A percentile compares a stretch with the other conserved stretches of the same genome.
Conservation (phyloP, 2,797 vertebrate genomes). For the Phataginus tetradactyla region DNA sequence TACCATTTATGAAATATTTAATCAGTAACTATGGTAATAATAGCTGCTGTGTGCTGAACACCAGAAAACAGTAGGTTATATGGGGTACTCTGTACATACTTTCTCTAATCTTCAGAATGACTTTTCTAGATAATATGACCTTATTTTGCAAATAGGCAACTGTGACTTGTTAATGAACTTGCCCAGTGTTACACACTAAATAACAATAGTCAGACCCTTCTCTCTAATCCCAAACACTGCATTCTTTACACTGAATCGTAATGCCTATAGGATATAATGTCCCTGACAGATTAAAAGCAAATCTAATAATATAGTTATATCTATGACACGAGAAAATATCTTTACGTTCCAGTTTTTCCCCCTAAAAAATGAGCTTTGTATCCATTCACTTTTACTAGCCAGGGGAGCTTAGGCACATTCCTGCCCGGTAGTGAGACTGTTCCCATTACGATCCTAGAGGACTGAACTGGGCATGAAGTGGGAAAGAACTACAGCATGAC, state of each 20-base stretch:
- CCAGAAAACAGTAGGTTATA: not conserved
- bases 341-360: not conserved
- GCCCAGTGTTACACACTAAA: not conserved
- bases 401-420: not conserved
- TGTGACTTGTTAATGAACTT: not conserved
- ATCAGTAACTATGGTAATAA: not conserved
- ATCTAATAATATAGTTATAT: not conserved
- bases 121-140: not conserved
- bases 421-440: not conserved
- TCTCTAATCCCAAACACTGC: not conserved
- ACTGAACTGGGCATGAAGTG: not conserved
- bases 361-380: not conserved
- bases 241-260: not conserved
- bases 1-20: slow-evolving; percentile 26
- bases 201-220: not conserved
- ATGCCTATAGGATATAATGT: not conserved
- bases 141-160: not conserved
- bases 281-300: not conserved
- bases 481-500: not conserved
- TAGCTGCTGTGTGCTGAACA: not conserved
- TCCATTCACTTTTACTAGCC: not conserved
- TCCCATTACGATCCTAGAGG: not conserved
- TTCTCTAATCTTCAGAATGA: not conserved
- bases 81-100: not conserved
- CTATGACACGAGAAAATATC: not conserved